phyloP scores from a whole-genome alignment of 1,140 invertebrate genomes.

The Linepithema humile region DNA sequence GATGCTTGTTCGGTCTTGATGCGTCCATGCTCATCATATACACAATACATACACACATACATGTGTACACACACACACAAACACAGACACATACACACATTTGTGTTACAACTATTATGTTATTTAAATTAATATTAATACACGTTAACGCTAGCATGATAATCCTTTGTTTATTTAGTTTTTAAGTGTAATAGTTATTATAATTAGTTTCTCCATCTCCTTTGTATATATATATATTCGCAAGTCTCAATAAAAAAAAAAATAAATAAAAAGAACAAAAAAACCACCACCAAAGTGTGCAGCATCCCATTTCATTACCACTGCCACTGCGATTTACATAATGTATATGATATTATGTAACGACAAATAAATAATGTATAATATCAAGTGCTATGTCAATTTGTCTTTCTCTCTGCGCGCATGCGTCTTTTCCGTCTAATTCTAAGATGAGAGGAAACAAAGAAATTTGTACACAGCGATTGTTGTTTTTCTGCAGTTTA shows the following conservation, averaged over 20 bases:
- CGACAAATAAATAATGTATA: constrained; percentile 42
- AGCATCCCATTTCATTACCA: constrained; percentile 46
- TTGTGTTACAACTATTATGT: constrained; percentile 80
- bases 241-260: constrained; percentile 83
- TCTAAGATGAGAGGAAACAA: not conserved
- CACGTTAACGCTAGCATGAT: constrained; percentile 81
- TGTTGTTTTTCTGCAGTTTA: constrained; percentile 71
- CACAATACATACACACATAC: too few relatives aligned
- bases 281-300: constrained; percentile 14
- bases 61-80: not conserved
- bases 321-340: constrained; percentile 41
- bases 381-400: not conserved
- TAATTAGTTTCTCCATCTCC: constrained; percentile 78
- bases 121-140: constrained; percentile 84
- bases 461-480: not conserved
- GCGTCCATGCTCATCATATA: constrained; percentile 49
- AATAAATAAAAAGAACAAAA: constrained; percentile 64
- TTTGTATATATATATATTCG: constrained; percentile 84
- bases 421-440: not conserved
- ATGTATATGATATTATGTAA: constrained; percentile 38
- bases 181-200: constrained; percentile 82
- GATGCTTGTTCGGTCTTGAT: constrained; percentile 25
- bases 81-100: not conserved
- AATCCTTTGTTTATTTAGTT: constrained; percentile 84
- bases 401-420: not conserved